Conservation (phyloP, 2,113 vertebrate genomes). For the Phyllopteryx taeniolatus region DNA sequence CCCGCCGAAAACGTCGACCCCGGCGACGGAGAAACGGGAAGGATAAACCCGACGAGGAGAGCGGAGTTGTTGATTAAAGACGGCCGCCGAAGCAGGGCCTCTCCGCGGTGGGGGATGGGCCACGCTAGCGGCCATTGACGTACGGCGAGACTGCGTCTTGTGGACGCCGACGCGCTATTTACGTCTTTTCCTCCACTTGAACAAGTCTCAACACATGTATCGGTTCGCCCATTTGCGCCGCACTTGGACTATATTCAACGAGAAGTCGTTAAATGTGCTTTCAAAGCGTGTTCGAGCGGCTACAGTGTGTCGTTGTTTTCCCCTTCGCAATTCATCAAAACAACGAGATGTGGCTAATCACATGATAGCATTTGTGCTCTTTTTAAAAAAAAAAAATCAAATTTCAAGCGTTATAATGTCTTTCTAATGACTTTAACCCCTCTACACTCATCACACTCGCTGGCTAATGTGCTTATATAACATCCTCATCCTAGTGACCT, state of each 20-base stretch:
- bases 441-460: not conserved
- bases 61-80: slow-evolving; percentile 13
- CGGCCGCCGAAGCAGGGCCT: slow-evolving; percentile 14
- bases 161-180: slow-evolving; percentile 24
- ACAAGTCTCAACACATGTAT: not conserved
- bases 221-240: too few species aligned
- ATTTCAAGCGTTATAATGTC: not conserved
- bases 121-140: slow-evolving; percentile 56
- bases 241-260: not conserved
- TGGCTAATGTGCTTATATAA: not conserved
- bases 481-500: not conserved
- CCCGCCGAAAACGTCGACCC: not conserved
- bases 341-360: slow-evolving; percentile 1
- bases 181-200: not conserved
- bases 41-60: not conserved
- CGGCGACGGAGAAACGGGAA: not conserved
- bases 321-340: not conserved
- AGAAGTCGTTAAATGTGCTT: not conserved
- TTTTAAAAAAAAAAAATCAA: not conserved
- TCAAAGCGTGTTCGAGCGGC: not conserved
- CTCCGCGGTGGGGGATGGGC: slow-evolving; percentile 64
- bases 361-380: not conserved
- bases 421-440: not conserved
- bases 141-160: slow-evolving; percentile 58
- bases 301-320: not conserved